These are phyloP conservation scores for Piscicola geometra DNA, from an alignment of 2,888 invertebrate genomes.

Conservation along the genomic window DNA sequence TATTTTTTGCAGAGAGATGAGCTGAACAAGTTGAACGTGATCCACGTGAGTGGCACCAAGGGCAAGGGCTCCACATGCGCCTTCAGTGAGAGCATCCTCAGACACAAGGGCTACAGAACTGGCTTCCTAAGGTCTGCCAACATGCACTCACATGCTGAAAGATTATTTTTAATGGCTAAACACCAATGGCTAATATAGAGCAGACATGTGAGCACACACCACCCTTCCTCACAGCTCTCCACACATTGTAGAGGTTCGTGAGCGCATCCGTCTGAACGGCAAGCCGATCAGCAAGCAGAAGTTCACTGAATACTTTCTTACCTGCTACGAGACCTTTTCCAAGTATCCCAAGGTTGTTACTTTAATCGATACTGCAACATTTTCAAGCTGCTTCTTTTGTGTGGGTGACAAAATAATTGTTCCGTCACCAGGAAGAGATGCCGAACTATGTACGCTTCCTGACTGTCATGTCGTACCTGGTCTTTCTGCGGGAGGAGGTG, in stretches of 20 bases:
- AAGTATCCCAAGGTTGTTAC: not conserved
- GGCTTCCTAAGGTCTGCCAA: conserved; percentile 70
- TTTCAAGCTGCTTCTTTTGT: conserved; percentile 46
- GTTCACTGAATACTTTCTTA: conserved; percentile 78
- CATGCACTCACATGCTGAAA: no score
- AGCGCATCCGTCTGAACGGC: conserved; percentile 84
- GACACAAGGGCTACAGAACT: conserved; percentile 75
- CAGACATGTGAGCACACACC: no score
- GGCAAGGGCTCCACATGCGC: conserved; percentile 94
- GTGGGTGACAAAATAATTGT: conserved; percentile 79
- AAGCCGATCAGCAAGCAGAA: conserved; percentile 67
- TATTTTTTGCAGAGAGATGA: conserved; percentile 58
- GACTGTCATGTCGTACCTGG: conserved; percentile 81
- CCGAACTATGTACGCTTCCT: conserved; percentile 91
- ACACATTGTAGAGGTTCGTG: conserved; percentile 83
- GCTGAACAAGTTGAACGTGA: conserved; percentile 72
- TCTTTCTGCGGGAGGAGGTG: conserved; percentile 71
- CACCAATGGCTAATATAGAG: no score
- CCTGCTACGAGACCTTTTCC: conserved; percentile 63
- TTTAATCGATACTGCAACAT: not conserved
- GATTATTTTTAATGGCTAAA: no score
- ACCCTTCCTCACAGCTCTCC: conserved; percentile 69
- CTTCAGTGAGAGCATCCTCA: conserved; percentile 80
- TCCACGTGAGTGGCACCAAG: conserved; percentile 95
- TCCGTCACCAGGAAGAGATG: conserved; percentile 70